phyloP scores from a whole-genome alignment of 2,113 vertebrate genomes.

The Probosciger aterrimus region DNA sequence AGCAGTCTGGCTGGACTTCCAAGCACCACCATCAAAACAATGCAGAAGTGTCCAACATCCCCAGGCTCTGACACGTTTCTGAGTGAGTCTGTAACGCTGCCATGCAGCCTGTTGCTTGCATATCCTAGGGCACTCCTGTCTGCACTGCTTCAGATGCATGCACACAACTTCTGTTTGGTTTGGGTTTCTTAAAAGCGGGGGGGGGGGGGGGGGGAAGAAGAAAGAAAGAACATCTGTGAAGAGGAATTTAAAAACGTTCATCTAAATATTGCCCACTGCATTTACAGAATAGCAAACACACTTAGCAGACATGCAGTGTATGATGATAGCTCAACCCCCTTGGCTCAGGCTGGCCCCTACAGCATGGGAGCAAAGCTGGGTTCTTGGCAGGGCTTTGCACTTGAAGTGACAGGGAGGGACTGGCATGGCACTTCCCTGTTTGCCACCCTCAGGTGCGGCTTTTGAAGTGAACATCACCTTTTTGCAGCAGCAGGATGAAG shows the following conservation, averaged over 20 bases:
- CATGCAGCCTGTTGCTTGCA: rapidly evolving
- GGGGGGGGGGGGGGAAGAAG: no score
- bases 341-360: not conserved
- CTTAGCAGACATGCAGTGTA: rapidly evolving
- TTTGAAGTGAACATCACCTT: not conserved
- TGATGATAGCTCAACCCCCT: not conserved
- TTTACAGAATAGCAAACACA: not conserved
- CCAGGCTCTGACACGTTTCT: not conserved
- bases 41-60: not conserved
- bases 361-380: rapidly evolving
- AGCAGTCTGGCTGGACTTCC: not conserved
- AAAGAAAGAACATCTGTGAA: not conserved
- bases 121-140: not conserved
- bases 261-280: not conserved
- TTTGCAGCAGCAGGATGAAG: not conserved
- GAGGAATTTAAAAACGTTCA: rapidly evolving
- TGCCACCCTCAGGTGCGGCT: not conserved
- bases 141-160: rapidly evolving
- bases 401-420: not conserved
- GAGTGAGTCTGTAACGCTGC: rapidly evolving
- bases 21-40: rapidly evolving
- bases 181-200: no score
- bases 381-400: no score
- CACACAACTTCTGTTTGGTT: not conserved
- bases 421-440: not conserved